Evolutionary conservation across 1,140 invertebrate species (phyloP).

Genomic region (Ceratina calcarata): DNA sequence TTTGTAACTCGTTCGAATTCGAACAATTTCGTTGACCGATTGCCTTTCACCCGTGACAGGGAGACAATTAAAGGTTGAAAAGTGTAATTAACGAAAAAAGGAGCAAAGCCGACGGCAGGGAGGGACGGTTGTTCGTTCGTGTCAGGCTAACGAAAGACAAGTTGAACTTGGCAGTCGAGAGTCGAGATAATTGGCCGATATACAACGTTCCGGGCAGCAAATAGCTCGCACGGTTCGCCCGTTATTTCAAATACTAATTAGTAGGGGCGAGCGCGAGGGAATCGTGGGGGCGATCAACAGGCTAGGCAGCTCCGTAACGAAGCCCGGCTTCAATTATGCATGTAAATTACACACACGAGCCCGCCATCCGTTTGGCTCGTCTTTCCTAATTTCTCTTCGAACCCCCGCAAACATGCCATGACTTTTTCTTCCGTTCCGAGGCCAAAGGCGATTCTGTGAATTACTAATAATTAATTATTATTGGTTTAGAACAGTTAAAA

Average conservation of each 20-base stretch:
- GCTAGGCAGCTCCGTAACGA: constrained; percentile 54
- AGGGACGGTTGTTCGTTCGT: neutral
- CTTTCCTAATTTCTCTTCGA: constrained; percentile 20
- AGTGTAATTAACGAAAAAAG: neutral
- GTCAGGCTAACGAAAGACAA: constrained; percentile 19
- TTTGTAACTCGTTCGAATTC: too few relatives aligned
- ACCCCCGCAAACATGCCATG: neutral
- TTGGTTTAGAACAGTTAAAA: neutral
- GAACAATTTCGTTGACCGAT: too few relatives aligned
- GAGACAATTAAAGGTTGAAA: neutral
- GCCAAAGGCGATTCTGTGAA: neutral
- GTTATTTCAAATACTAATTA: constrained; percentile 57
- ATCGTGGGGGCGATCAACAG: constrained; percentile 53
- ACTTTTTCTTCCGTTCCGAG: neutral
- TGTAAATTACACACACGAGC: constrained; percentile 50
- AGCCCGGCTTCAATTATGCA: constrained; percentile 52
- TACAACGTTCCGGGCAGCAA: constrained; percentile 4
- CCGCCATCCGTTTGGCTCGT: neutral
- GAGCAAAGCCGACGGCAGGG: neutral
- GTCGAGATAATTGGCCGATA: constrained; percentile 35
- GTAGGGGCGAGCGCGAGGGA: constrained; percentile 42
- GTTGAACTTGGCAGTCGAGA: constrained; percentile 25
- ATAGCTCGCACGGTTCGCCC: neutral
- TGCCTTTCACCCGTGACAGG: too few relatives aligned
- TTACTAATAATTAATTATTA: neutral